Evolutionary conservation across 2,113 vertebrate species (phyloP).

Genomic region (Mobula hypostoma): DNA sequence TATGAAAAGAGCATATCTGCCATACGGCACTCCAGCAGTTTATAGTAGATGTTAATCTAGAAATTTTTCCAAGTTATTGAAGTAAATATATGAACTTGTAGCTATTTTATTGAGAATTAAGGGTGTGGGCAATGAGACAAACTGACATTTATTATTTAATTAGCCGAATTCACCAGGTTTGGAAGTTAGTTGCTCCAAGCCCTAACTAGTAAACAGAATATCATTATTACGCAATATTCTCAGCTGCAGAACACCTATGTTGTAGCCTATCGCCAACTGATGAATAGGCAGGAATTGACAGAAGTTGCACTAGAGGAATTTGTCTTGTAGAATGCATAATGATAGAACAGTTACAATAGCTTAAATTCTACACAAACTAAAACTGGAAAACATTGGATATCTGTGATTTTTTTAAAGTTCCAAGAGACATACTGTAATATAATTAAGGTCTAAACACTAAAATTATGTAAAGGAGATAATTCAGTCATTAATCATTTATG

Average conservation of each 20-base stretch:
- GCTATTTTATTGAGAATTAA: background rate
- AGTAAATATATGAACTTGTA: background rate
- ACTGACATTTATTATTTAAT: background rate
- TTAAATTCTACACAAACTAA: background rate
- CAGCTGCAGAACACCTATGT: background rate
- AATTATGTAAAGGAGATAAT: background rate
- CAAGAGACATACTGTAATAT: background rate
- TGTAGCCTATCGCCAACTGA: background rate
- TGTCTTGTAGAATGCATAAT: background rate
- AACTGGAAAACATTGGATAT: background rate
- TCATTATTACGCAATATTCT: background rate
- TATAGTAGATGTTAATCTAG: background rate
- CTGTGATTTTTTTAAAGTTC: too few relatives aligned
- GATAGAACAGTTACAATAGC: background rate
- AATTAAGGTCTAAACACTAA: background rate
- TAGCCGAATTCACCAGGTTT: background rate
- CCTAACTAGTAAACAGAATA: background rate
- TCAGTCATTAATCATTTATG: background rate
- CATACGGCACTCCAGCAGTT: background rate
- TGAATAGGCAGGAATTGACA: background rate
- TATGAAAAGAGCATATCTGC: background rate
- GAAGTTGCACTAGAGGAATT: background rate
- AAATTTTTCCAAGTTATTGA: background rate
- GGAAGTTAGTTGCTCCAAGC: background rate
- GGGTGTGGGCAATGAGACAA: background rate